These are phyloP conservation scores for Delichon dasypus DNA, from an alignment of 2,797 vertebrate species.

Conservation along the genomic window DNA sequence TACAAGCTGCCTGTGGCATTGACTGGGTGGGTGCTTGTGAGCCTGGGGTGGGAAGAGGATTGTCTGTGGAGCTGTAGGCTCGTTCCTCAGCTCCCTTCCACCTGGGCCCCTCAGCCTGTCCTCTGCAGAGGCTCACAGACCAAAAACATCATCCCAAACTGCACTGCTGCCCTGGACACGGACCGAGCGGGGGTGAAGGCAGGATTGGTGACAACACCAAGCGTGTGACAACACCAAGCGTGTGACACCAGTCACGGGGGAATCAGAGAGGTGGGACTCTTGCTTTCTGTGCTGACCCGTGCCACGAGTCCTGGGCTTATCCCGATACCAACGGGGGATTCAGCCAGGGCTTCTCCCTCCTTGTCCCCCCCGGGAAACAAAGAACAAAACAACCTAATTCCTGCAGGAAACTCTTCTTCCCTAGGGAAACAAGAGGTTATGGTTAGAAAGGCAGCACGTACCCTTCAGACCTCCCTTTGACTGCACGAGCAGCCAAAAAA, in stretches of 20 bases:
- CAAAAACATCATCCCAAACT: background rate
- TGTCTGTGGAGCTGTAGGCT: accelerated
- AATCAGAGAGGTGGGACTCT: accelerated
- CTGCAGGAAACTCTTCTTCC: background rate
- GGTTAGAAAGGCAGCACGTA: background rate
- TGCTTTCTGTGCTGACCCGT: background rate
- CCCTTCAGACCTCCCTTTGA: background rate
- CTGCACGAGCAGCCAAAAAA: background rate
- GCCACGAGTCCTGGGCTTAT: background rate
- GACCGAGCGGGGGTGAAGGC: background rate
- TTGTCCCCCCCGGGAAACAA: background rate
- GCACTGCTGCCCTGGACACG: accelerated
- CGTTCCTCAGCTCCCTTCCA: background rate
- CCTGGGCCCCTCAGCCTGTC: background rate
- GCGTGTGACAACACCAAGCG: accelerated
- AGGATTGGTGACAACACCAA: accelerated
- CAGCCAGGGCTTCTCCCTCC: background rate
- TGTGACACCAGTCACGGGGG: accelerated
- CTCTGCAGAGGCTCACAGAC: background rate
- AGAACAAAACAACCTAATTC: background rate
- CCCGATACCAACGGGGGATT: background rate
- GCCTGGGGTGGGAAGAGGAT: background rate
- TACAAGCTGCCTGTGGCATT: background rate
- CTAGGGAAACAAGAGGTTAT: background rate
- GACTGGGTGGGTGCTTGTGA: background rate